Percentiles rank a stretch among this genome's conserved stretches.
phyloP scores from a whole-genome alignment of 2,797 vertebrate genomes.

The Varecia variegata region DNA sequence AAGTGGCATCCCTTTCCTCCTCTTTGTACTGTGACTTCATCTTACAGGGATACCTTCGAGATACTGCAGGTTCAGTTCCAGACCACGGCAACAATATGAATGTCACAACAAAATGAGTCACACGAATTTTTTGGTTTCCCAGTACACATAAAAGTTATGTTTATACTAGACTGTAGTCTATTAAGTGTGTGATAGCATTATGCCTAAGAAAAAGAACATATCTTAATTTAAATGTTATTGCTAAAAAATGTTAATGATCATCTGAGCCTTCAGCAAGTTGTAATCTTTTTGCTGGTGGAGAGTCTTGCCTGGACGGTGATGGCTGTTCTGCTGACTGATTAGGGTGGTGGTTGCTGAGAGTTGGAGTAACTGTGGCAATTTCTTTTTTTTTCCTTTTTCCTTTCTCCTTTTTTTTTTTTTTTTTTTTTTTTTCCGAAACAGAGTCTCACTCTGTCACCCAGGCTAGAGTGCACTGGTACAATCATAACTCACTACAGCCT shows the following conservation, averaged over 20 bases:
- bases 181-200: background rate
- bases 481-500: background rate
- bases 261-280: background rate
- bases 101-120: background rate
- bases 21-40: background rate
- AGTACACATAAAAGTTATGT: background rate
- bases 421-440: background rate
- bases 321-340: background rate
- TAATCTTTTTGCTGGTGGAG: background rate
- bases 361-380: background rate
- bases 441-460: background rate
- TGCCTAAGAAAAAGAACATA: background rate
- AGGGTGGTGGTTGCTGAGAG: background rate
- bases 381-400: background rate
- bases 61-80: background rate
- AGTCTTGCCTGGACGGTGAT: background rate
- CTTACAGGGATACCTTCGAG: background rate
- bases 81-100: background rate
- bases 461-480: background rate
- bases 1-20: background rate
- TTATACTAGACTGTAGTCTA: background rate
- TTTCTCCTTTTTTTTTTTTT: no score
- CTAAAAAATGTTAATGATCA: background rate
- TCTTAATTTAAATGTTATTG: background rate
- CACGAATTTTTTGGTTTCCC: background rate